Percentiles rank a stretch among this genome's conserved stretches.
Evolutionary conservation across 2,113 vertebrate species (phyloP).

Genomic region (Saiga tatarica): DNA sequence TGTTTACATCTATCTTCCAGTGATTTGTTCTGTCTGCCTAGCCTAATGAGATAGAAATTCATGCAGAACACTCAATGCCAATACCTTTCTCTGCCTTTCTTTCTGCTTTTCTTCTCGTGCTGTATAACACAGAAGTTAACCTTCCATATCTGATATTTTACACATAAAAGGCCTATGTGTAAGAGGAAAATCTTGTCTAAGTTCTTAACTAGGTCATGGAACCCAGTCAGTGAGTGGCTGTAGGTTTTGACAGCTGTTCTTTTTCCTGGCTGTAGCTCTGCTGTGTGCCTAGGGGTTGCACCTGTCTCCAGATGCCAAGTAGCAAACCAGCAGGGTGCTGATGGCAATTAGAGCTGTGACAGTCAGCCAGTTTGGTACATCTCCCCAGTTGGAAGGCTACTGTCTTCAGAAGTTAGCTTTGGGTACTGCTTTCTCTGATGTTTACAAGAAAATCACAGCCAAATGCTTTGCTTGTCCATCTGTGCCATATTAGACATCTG

Average conservation of each 20-base stretch:
- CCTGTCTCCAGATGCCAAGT: conserved; percentile 31
- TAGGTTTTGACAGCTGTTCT: conserved; percentile 59
- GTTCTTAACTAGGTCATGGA: conserved; percentile 56
- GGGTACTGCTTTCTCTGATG: conserved; percentile 61
- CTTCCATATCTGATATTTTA: neutral
- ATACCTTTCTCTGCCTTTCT: neutral
- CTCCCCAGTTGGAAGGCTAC: conserved; percentile 47
- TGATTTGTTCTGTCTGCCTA: neutral
- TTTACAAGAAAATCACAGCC: conserved; percentile 68
- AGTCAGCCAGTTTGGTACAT: conserved; percentile 52
- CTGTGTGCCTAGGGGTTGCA: neutral
- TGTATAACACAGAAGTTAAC: neutral
- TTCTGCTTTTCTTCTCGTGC: neutral
- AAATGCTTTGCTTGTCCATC: conserved; percentile 68
- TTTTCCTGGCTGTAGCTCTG: neutral
- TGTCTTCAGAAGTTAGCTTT: conserved; percentile 70
- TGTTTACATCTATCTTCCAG: neutral
- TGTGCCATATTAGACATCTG: conserved; percentile 76
- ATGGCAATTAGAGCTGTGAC: conserved; percentile 50
- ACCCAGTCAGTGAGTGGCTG: neutral
- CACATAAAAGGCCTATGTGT: neutral
- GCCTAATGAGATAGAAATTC: neutral
- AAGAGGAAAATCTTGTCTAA: neutral
- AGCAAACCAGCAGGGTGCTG: conserved; percentile 13
- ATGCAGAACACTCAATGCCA: neutral